Evolutionary conservation across 2,113 vertebrate species (phyloP).

Genomic region (Cinclus mexicanus): DNA sequence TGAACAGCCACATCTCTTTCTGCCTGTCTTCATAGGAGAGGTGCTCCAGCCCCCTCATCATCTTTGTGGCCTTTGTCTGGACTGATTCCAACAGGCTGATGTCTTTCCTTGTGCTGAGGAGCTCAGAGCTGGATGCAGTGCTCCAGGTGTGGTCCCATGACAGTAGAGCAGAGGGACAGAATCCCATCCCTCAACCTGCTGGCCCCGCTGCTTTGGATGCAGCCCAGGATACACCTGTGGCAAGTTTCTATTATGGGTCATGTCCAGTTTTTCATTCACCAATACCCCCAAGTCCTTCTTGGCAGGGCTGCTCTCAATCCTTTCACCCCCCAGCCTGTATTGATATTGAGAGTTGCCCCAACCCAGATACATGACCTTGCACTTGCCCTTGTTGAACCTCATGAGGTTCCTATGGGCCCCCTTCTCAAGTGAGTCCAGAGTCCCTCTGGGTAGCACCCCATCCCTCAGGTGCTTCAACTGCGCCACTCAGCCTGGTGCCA

Average conservation of each 20-base stretch:
- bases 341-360: not conserved
- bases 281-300: not conserved
- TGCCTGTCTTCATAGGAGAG: not conserved
- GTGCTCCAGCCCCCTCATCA: not conserved
- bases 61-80: not conserved
- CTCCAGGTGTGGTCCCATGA: not conserved
- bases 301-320: not conserved
- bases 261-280: not conserved
- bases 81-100: fast-evolving
- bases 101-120: not conserved
- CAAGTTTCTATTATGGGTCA: fast-evolving
- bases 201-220: fast-evolving
- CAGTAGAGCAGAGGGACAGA: not conserved
- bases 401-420: not conserved
- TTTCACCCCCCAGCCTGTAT: not conserved
- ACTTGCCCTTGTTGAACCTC: not conserved
- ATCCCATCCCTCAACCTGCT: fast-evolving
- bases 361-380: not conserved
- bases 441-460: not conserved
- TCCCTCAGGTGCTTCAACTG: not conserved
- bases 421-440: fast-evolving
- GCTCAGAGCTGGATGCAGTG: not conserved
- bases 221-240: not conserved
- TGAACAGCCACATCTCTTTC: not conserved
- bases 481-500: not conserved